Conservation (phyloP, 2,888 invertebrate genomes). For the Macrosiphum euphorbiae region DNA sequence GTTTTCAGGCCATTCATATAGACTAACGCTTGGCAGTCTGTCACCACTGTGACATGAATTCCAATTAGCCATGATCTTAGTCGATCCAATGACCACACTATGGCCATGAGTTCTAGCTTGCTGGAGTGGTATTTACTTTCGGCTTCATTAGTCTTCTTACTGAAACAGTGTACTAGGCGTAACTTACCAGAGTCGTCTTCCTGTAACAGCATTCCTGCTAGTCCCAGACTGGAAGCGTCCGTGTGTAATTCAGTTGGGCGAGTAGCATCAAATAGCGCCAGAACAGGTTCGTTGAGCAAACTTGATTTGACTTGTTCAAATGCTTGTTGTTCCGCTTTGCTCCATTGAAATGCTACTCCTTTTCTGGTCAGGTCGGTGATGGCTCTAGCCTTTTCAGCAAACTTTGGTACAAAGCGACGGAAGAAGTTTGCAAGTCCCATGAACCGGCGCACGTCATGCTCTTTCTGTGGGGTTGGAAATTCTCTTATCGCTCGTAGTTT, state of each 20-base stretch:
- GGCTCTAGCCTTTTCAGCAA: neutral
- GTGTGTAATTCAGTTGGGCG: slow-evolving; percentile 63
- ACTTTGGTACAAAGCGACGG: slow-evolving; percentile 23
- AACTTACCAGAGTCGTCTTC: slow-evolving; percentile 61
- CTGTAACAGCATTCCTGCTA: slow-evolving; percentile 67
- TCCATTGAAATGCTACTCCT: slow-evolving; percentile 3
- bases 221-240: slow-evolving; percentile 66
- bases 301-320: slow-evolving; percentile 59
- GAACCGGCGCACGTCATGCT: slow-evolving; percentile 29
- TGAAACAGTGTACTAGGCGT: slow-evolving; percentile 67
- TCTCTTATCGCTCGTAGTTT: slow-evolving; percentile 28
- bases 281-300: slow-evolving; percentile 67
- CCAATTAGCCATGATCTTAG: slow-evolving; percentile 66
- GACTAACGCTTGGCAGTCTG: slow-evolving; percentile 67
- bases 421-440: slow-evolving; percentile 45
- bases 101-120: slow-evolving; percentile 68
- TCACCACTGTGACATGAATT: slow-evolving; percentile 66
- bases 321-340: neutral
- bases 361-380: slow-evolving; percentile 36
- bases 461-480: neutral
- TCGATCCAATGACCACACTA: slow-evolving; percentile 8
- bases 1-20: slow-evolving; percentile 67
- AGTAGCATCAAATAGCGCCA: slow-evolving; percentile 68
- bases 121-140: slow-evolving; percentile 66
- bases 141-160: slow-evolving; percentile 66